phyloP scores from a whole-genome alignment of 2,113 vertebrate genomes.

The Athene cunicularia region DNA sequence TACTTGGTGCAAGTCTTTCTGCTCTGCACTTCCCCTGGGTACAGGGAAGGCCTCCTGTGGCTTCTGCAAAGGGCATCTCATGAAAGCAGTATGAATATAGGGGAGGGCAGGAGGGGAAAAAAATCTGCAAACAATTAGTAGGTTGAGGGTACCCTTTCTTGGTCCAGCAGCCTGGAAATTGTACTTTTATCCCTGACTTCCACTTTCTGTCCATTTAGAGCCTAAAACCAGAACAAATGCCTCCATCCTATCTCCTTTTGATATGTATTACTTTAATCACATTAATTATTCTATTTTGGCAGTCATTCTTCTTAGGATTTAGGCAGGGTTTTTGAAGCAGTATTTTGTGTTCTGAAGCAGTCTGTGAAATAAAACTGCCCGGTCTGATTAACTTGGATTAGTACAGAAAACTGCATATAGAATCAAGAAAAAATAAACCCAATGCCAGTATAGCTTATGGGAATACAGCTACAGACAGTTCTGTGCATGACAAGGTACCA shows the following conservation, averaged over 20 bases:
- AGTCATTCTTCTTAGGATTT: neutral
- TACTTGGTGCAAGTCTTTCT: neutral
- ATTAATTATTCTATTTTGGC: slow-evolving; percentile 17
- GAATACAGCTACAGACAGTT: neutral
- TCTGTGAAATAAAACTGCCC: slow-evolving; percentile 31
- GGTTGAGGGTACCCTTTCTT: neutral
- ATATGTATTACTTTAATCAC: neutral
- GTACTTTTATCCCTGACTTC: neutral
- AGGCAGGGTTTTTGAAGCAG: slow-evolving; percentile 1
- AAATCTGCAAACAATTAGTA: neutral
- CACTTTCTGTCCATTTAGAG: neutral
- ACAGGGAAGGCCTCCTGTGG: neutral
- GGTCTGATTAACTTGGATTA: slow-evolving; percentile 31
- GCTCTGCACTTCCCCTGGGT: neutral
- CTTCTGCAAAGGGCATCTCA: neutral
- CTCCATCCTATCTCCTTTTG: neutral
- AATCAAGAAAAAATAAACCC: neutral
- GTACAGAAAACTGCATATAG: slow-evolving; percentile 11
- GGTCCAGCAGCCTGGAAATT: neutral
- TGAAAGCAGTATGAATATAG: neutral
- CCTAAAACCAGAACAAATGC: neutral
- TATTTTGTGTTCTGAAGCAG: neutral
- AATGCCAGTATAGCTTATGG: neutral
- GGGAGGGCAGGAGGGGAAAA: neutral
- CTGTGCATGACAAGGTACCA: neutral